Evolutionary conservation across 2,113 vertebrate species (phyloP).

Genomic region (Gobiocypris rarus): DNA sequence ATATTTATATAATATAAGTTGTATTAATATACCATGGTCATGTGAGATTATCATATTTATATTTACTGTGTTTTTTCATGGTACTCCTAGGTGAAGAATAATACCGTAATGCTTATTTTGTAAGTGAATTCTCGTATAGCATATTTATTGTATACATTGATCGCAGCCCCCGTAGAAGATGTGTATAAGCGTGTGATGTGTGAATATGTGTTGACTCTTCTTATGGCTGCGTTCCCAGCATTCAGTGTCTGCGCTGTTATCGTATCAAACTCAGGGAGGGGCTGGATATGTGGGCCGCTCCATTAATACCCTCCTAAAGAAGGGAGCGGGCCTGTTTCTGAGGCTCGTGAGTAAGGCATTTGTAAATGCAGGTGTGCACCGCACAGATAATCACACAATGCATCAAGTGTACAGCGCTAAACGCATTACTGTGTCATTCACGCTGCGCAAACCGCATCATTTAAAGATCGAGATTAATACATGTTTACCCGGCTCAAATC

Average conservation of each 20-base stretch:
- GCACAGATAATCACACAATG: conserved; percentile 2
- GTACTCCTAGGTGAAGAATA: neutral
- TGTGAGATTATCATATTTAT: neutral
- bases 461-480: conserved; percentile 53
- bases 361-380: conserved; percentile 57
- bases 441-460: conserved; percentile 37
- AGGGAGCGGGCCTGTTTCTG: conserved; percentile 55
- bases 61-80: neutral
- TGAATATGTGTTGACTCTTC: conserved; percentile 1
- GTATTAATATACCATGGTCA: neutral
- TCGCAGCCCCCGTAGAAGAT: neutral
- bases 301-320: conserved; percentile 57
- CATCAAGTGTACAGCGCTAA: conserved; percentile 19
- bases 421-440: conserved; percentile 35
- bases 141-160: conserved; percentile 9
- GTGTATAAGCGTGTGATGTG: conserved; percentile 1
- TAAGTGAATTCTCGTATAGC: neutral
- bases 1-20: neutral
- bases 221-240: conserved; percentile 29
- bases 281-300: conserved; percentile 27
- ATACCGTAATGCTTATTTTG: neutral
- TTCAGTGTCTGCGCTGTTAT: neutral
- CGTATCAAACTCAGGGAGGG: conserved; percentile 43
- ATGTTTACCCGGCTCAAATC: conserved; percentile 40
- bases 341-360: conserved; percentile 35